Conservation (phyloP, 2,888 invertebrate species). For the Yponomeuta cagnagella region DNA sequence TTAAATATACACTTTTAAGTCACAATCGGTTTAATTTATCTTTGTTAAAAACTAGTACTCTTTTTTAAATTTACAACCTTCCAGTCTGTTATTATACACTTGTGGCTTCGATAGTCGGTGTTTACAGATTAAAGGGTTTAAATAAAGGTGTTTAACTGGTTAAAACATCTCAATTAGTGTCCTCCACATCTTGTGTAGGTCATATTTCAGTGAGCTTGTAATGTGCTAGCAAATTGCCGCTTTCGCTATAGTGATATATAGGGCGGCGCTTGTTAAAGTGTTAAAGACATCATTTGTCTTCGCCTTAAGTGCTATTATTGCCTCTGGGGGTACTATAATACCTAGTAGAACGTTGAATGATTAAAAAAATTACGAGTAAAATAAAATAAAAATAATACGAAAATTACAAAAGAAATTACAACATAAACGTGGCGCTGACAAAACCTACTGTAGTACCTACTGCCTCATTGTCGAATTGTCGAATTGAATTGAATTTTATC, state of each 20-base stretch:
- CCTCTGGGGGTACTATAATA: not conserved
- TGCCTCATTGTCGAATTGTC: too few species aligned
- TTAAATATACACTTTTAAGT: constrained; percentile 3
- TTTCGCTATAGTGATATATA: constrained; percentile 5
- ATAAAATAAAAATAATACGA: too few species aligned
- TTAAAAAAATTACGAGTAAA: too few species aligned
- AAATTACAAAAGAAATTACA: too few species aligned
- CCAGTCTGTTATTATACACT: not conserved
- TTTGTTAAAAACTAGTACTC: constrained; percentile 12
- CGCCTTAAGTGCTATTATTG: not conserved
- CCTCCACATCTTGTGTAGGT: not conserved
- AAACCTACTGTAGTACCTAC: too few species aligned
- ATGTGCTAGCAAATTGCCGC: constrained; percentile 6
- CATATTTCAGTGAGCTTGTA: constrained; percentile 3
- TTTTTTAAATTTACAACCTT: constrained; percentile 7
- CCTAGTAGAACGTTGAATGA: not conserved
- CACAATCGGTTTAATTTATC: constrained; percentile 9
- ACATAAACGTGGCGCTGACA: too few species aligned
- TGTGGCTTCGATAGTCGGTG: constrained; percentile 6
- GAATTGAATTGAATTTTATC: too few species aligned
- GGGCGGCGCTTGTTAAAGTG: not conserved
- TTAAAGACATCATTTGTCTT: not conserved
- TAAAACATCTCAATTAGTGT: constrained; percentile 48
- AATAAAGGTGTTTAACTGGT: constrained; percentile 37
- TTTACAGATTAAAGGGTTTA: constrained; percentile 6